These are phyloP conservation scores for Diabrotica balteata DNA, from an alignment of 2,888 invertebrate genomes.

Conservation along the genomic window DNA sequence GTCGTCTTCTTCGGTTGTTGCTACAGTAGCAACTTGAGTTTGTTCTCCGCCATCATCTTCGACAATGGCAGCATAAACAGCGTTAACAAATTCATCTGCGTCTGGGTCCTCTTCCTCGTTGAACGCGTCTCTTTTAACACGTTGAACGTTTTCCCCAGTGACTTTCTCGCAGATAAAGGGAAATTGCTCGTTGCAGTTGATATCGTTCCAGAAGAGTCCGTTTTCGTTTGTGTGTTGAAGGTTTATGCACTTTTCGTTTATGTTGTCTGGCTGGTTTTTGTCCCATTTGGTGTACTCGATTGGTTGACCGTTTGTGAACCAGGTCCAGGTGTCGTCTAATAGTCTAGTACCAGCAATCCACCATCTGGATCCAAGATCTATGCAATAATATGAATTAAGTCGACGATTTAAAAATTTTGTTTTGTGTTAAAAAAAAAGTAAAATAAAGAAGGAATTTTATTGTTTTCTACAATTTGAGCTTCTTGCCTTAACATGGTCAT, in stretches of 20 bases:
- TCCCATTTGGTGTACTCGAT: conserved; percentile 27
- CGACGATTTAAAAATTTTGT: too few relatives aligned
- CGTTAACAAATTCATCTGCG: too few relatives aligned
- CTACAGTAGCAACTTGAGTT: background rate
- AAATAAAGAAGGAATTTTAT: too few relatives aligned
- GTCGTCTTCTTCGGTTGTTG: background rate
- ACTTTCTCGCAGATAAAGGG: conserved; percentile 23
- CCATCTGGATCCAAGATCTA: conserved; percentile 18
- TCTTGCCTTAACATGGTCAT: too few relatives aligned
- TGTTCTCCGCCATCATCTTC: background rate
- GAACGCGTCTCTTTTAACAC: background rate
- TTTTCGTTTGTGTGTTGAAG: conserved; percentile 7
- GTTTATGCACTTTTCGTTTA: conserved; percentile 16
- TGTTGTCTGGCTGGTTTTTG: conserved; percentile 19
- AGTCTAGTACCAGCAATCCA: conserved; percentile 27
- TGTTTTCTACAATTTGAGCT: too few relatives aligned
- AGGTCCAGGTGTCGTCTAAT: conserved; percentile 24
- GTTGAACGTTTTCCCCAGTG: too few relatives aligned
- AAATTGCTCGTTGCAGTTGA: conserved; percentile 8
- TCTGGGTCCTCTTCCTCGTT: too few relatives aligned
- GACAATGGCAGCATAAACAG: too few relatives aligned
- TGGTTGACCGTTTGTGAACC: conserved; percentile 25
- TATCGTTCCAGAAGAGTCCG: conserved; percentile 24
- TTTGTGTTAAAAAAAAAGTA: too few relatives aligned
- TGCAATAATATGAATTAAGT: background rate